A percentile compares a stretch with the other conserved stretches of the same genome.
Evolutionary conservation across 2,797 vertebrate genomes (phyloP).

Genomic region (Spondyliosoma cantharus): DNA sequence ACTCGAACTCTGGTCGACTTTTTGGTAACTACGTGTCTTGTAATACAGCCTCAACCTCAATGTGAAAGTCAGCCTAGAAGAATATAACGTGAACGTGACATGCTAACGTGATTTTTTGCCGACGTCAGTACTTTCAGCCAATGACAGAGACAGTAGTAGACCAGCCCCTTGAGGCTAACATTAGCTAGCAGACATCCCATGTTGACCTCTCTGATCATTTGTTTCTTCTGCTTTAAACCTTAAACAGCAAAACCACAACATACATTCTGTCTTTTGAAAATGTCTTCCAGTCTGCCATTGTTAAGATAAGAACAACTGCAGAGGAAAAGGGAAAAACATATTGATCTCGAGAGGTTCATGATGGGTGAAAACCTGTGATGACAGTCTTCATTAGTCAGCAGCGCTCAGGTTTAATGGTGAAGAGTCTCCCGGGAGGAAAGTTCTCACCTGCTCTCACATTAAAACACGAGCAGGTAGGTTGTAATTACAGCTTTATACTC

Average conservation of each 20-base stretch:
- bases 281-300: neutral
- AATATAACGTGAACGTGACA: too few species aligned
- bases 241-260: conserved; percentile 1
- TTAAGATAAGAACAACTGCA: conserved; percentile 7
- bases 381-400: conserved; percentile 71
- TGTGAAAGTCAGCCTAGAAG: too few species aligned
- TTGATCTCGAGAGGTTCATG: conserved; percentile 43
- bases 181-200: too few species aligned
- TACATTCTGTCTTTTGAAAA: neutral
- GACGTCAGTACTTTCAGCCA: too few species aligned
- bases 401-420: conserved; percentile 60
- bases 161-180: too few species aligned
- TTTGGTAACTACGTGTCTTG: too few species aligned
- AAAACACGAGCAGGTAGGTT: conserved; percentile 28
- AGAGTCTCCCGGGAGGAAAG: conserved; percentile 50
- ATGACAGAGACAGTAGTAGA: too few species aligned
- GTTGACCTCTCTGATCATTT: too few species aligned
- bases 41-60: too few species aligned
- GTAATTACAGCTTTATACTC: conserved; percentile 17
- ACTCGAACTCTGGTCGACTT: too few species aligned
- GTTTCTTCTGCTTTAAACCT: too few species aligned
- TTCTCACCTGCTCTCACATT: conserved; percentile 23
- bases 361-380: conserved; percentile 57
- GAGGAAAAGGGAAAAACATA: neutral
- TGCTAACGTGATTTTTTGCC: too few species aligned